Percentiles rank a stretch among this genome's conserved stretches.
Evolutionary conservation across 2,888 invertebrate species (phyloP).

Genomic region (Artemia sp.): DNA sequence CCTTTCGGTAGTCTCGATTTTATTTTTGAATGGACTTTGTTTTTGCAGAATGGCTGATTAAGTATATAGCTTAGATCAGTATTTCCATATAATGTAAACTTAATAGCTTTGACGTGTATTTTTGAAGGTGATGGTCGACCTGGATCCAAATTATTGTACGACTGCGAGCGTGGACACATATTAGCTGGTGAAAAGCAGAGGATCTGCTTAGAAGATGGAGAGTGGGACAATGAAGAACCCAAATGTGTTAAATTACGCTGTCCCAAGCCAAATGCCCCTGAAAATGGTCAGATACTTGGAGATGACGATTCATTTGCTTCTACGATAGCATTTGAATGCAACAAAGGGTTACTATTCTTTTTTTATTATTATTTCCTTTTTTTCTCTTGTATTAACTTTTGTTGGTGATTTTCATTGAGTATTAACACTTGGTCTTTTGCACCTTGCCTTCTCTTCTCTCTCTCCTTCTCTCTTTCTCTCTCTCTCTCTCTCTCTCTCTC

Average conservation of each 20-base stretch:
- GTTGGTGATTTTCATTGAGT: too few relatives aligned
- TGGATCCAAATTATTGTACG: constrained; percentile 24
- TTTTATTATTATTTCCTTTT: constrained; percentile 24
- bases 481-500: too few relatives aligned
- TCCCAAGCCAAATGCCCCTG: constrained; percentile 22
- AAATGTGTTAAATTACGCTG: constrained; percentile 19
- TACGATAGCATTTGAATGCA: constrained; percentile 24
- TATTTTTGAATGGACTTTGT: too few relatives aligned
- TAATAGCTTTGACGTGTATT: neutral
- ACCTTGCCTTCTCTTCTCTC: too few relatives aligned
- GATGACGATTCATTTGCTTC: constrained; percentile 23
- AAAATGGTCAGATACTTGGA: constrained; percentile 23
- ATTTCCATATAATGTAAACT: neutral
- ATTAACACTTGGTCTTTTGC: too few relatives aligned
- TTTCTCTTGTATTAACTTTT: too few relatives aligned
- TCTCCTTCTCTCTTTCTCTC: too few relatives aligned
- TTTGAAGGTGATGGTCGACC: constrained; percentile 12
- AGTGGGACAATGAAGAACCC: constrained; percentile 24
- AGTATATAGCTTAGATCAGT: neutral
- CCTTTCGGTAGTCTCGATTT: too few relatives aligned
- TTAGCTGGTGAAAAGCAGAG: constrained; percentile 26
- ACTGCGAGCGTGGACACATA: constrained; percentile 28
- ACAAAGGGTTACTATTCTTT: constrained; percentile 28
- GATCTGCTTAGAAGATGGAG: constrained; percentile 24
- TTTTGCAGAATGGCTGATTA: too few relatives aligned